Evolutionary conservation across 2,888 invertebrate species (phyloP), one percentile per base, ranked within the genome.

Genomic region (Lobophora halterata): DNA sequence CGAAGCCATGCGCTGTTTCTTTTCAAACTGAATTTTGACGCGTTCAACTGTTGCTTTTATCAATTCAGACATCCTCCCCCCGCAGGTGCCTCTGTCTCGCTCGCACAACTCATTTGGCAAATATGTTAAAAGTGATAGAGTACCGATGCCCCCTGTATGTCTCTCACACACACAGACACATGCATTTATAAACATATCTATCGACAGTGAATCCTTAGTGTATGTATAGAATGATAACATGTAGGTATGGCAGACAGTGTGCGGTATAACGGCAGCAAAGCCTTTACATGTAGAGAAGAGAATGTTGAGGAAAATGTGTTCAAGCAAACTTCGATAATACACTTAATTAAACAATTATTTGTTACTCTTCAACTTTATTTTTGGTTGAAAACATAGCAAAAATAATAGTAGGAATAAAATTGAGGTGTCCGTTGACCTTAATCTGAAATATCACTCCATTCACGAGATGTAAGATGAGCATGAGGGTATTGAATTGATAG

Each of bases 31-130:
- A 86, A 75, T 79, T 81, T 80, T 78, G 76, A 69, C 61, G 70
- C 68, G 77, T 73, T 71, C 75, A 74, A 77, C 80, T 73, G 82
- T 85, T 79, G 86, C 78, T 87, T 87, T 82, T 87, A 87, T 86
- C 80, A 87, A 79, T 78, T 82, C 80, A 71, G 57, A 54, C 65
- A 65, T 58, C 65, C 71, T 73, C 80, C 79, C 79, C 79, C 77
- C 78, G 64, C 77, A 43, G 39, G 20, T 23, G 24, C 7, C 36
- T 10, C 59, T 50, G 48, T 85, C 83, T 78, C 83, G 54, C 63
- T 85, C 76, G 36, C 65, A 58, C 80, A 24, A 49, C 31, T 46
- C 35, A 52, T 58, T 56, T 36, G 38, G 46, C 35, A 30, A 37
- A 49, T 61, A 49, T 42, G 67, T 64, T 57, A 58, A 71, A 66